These are phyloP conservation scores for Lytechinus variegatus DNA, from an alignment of 35 echinoderm and acorn worm species.

Conservation along the genomic window DNA sequence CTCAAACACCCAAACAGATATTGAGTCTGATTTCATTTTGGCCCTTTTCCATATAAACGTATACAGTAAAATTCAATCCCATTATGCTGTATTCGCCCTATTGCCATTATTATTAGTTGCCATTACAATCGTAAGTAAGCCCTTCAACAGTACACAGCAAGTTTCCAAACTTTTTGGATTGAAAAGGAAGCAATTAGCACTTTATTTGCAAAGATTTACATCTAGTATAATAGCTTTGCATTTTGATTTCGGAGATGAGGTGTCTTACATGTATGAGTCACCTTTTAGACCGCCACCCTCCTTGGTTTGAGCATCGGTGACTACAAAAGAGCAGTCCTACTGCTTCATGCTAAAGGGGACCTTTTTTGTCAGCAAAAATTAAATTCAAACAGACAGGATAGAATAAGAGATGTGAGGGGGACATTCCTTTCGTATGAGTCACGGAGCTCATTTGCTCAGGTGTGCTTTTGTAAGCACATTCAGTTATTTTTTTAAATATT, in stretches of 20 bases:
- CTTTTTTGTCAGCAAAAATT: not conserved
- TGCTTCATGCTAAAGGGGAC: conserved; percentile 8
- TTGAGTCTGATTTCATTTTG: too few species aligned
- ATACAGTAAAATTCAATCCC: too few species aligned
- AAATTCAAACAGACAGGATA: conserved; percentile 13
- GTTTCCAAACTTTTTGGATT: not conserved
- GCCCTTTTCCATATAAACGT: too few species aligned
- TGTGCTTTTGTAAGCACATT: not conserved
- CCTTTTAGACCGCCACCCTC: not conserved
- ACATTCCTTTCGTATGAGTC: conserved; percentile 18
- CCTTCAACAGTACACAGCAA: not conserved
- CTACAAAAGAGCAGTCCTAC: conserved; percentile 17
- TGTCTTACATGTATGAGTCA: not conserved
- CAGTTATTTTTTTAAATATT: not conserved
- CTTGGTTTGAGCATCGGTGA: not conserved
- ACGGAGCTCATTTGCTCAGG: not conserved
- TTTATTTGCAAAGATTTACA: not conserved
- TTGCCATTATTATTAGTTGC: not conserved
- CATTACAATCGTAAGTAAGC: not conserved
- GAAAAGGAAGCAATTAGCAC: not conserved
- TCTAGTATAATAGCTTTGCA: not conserved
- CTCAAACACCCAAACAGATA: too few species aligned
- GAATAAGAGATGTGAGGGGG: not conserved
- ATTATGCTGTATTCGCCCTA: too few species aligned
- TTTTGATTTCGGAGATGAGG: not conserved